phyloP scores from a whole-genome alignment of 2,888 invertebrate species.

The Polylopha cassiicola region DNA sequence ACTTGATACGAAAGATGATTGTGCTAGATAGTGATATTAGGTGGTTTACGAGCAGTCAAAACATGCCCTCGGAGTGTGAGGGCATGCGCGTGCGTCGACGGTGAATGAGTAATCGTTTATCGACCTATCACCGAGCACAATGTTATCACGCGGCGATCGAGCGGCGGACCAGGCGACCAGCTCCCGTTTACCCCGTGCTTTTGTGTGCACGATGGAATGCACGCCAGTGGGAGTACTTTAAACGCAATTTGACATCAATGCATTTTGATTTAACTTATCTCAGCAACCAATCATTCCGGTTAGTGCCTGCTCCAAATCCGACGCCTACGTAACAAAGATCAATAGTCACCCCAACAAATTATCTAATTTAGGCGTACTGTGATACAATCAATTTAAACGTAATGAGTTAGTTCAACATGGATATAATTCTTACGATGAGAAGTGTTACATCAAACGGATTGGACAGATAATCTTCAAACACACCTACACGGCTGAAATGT shows the following conservation, averaged over 20 bases:
- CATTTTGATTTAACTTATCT: conserved; percentile 25
- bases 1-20: too few species aligned
- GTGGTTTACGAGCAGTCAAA: too few species aligned
- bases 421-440: conserved; percentile 16
- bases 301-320: conserved; percentile 15
- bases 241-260: conserved; percentile 26
- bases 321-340: conserved; percentile 19
- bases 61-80: too few species aligned
- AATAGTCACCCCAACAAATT: conserved; percentile 17
- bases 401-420: conserved; percentile 3
- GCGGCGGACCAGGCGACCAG: conserved; percentile 30
- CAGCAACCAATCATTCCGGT: conserved; percentile 18
- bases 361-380: conserved; percentile 12
- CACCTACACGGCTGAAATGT: conserved; percentile 8
- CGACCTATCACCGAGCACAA: conserved; percentile 48
- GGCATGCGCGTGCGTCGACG: conserved; percentile 16
- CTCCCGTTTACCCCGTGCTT: conserved; percentile 28
- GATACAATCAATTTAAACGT: conserved; percentile 9
- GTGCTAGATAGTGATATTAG: conserved; percentile 6
- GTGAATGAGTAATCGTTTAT: conserved; percentile 35
- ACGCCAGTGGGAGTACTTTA: conserved; percentile 29
- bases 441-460: conserved; percentile 16
- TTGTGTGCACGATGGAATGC: conserved; percentile 29
- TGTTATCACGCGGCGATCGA: conserved; percentile 43
- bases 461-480: conserved; percentile 4